These are phyloP conservation scores for Gymnocheta viridis DNA, from an alignment of 2,888 invertebrate genomes.

Conservation along the genomic window DNA sequence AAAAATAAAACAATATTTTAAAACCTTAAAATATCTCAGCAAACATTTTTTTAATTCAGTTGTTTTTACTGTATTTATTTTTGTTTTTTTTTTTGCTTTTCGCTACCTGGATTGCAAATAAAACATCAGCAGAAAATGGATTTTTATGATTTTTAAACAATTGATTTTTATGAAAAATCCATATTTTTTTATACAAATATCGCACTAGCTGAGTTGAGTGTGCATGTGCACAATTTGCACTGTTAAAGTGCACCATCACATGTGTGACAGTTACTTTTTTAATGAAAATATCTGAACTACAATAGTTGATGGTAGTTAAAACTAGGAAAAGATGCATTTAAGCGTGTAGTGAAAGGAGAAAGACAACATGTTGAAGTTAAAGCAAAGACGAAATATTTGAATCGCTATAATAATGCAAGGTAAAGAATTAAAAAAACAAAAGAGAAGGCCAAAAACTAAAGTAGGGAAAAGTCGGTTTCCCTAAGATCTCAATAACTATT, in stretches of 20 bases:
- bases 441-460: too few relatives aligned
- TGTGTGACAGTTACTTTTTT: conserved; percentile 24
- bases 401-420: too few relatives aligned
- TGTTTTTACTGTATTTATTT: too few relatives aligned
- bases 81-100: too few relatives aligned
- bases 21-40: too few relatives aligned
- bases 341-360: not conserved
- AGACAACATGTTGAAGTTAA: not conserved
- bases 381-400: not conserved
- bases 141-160: conserved; percentile 35
- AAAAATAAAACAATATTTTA: too few relatives aligned
- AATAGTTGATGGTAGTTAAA: not conserved
- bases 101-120: not conserved
- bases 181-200: not conserved
- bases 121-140: too few relatives aligned
- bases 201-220: not conserved
- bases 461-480: too few relatives aligned
- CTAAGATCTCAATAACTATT: too few relatives aligned
- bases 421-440: too few relatives aligned
- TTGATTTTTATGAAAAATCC: conserved; percentile 27
- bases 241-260: not conserved
- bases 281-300: conserved; percentile 40
- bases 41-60: too few relatives aligned
- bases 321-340: not conserved
- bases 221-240: not conserved